These are phyloP conservation scores for Lagopus muta DNA, from an alignment of 2,113 vertebrate species.

Conservation along the genomic window DNA sequence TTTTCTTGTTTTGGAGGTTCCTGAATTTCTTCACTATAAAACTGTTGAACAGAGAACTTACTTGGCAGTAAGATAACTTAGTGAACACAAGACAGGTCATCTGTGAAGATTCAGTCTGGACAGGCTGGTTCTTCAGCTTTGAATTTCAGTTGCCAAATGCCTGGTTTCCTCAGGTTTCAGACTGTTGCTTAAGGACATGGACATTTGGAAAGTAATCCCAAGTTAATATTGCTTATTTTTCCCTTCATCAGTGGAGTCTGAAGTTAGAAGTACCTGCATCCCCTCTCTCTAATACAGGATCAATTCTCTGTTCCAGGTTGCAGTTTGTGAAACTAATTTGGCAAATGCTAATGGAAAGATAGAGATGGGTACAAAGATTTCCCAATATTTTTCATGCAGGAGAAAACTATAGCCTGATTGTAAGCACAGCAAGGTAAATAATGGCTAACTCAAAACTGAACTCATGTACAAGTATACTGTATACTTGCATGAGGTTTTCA, in stretches of 20 bases:
- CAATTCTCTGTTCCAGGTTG: background rate
- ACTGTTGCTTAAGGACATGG: background rate
- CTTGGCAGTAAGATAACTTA: background rate
- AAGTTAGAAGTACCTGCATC: background rate
- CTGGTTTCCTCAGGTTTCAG: conserved; percentile 2
- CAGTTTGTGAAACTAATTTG: background rate
- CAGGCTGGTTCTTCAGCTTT: background rate
- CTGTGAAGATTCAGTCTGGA: conserved; percentile 22
- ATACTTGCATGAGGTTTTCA: background rate
- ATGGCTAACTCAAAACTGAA: background rate
- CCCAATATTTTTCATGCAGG: background rate
- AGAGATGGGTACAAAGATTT: background rate
- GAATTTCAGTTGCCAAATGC: background rate
- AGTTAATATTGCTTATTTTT: background rate
- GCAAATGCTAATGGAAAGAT: background rate
- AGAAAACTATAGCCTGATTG: background rate
- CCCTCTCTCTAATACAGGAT: accelerated
- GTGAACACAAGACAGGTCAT: background rate
- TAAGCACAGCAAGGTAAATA: background rate
- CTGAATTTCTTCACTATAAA: background rate
- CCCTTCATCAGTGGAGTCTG: background rate
- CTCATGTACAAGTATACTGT: background rate
- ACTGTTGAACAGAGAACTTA: background rate
- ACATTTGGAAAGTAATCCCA: background rate
- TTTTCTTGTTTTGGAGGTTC: background rate